A percentile compares a stretch with the other conserved stretches of the same genome.
These are phyloP conservation scores for Ornithoptera alexandrae DNA, from an alignment of 2,888 invertebrate genomes.

Conservation along the genomic window DNA sequence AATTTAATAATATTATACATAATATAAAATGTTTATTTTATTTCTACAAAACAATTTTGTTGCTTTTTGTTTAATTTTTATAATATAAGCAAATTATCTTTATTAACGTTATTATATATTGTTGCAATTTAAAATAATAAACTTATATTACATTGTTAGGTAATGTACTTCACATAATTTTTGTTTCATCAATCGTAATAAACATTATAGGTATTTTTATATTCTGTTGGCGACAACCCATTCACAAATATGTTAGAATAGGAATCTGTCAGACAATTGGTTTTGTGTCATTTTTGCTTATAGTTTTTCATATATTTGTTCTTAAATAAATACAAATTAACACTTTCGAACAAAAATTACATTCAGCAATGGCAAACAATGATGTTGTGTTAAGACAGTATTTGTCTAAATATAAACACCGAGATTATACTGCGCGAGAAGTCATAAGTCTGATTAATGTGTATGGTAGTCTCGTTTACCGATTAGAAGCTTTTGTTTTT, in stretches of 20 bases:
- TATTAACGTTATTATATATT: too few species aligned
- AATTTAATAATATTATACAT: too few species aligned
- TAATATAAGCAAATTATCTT: too few species aligned
- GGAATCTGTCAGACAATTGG: conserved; percentile 3
- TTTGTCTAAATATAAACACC: conserved; percentile 69
- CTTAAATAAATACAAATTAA: conserved; percentile 6
- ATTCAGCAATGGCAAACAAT: conserved; percentile 64
- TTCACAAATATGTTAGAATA: not conserved
- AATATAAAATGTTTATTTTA: too few species aligned
- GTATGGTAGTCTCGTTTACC: conserved; percentile 69
- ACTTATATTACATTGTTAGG: too few species aligned
- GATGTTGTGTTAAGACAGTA: conserved; percentile 65
- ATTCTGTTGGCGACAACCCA: not conserved
- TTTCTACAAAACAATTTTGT: too few species aligned
- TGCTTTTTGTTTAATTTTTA: too few species aligned
- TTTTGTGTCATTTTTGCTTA: conserved; percentile 12
- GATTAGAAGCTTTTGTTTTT: conserved; percentile 84
- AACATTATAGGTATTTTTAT: not conserved
- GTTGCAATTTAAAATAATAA: too few species aligned
- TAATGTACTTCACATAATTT: not conserved
- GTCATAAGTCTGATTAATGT: conserved; percentile 68
- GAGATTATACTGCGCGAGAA: conserved; percentile 69
- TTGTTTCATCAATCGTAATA: not conserved
- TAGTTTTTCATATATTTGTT: conserved; percentile 2
- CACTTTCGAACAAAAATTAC: conserved; percentile 11